These are phyloP conservation scores for Otolemur garnettii DNA, from an alignment of 2,113 vertebrate species.

Conservation along the genomic window DNA sequence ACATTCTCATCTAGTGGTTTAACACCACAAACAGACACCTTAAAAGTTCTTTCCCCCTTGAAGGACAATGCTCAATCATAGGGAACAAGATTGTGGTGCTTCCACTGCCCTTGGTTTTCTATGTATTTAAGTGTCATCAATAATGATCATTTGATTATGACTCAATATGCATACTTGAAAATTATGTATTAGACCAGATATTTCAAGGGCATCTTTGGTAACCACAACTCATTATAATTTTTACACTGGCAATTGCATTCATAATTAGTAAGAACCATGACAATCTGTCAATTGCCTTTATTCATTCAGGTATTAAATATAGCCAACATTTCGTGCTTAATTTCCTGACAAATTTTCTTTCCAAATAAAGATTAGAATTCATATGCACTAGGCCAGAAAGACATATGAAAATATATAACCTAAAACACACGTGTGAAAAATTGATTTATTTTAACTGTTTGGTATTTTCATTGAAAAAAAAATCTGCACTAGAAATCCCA, in stretches of 20 bases:
- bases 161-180: constrained; percentile 37
- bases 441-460: constrained; percentile 61
- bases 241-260: constrained; percentile 74
- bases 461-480: constrained; percentile 46
- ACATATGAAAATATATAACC: not conserved
- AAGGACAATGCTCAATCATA: not conserved
- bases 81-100: not conserved
- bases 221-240: constrained; percentile 73
- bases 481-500: not conserved
- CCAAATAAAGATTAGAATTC: constrained; percentile 32
- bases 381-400: not conserved
- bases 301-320: constrained; percentile 64
- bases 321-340: constrained; percentile 59
- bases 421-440: constrained; percentile 45
- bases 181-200: constrained; percentile 52
- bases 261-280: constrained; percentile 74
- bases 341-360: constrained; percentile 56
- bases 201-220: constrained; percentile 71
- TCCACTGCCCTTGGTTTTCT: not conserved
- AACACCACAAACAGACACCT: not conserved
- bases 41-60: not conserved
- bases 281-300: constrained; percentile 73
- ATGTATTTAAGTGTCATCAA: constrained; percentile 24
- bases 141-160: constrained; percentile 66
- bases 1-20: not conserved